These are phyloP conservation scores for Drosophila aff. DNA, from an alignment of 1,140 invertebrate species.

Conservation along the genomic window DNA sequence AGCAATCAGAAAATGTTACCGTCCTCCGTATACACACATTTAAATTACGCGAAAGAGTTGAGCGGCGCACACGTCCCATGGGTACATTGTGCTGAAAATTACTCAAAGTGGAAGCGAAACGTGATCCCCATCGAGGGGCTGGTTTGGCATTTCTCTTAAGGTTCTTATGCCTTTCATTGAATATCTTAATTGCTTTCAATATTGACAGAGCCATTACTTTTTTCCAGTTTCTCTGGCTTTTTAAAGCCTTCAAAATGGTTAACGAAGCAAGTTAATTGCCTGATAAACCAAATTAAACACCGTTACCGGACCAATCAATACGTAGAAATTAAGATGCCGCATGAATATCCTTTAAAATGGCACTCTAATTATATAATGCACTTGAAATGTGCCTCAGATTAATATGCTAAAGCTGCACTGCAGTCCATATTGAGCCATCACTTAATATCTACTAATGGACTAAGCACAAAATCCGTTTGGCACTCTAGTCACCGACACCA, in stretches of 20 bases:
- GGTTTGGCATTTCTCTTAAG: constrained; percentile 3
- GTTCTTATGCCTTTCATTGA: background rate
- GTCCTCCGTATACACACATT: constrained; percentile 29
- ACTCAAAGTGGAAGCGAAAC: constrained; percentile 29
- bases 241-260: background rate
- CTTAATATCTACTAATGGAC: constrained; percentile 27
- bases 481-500: constrained; percentile 16
- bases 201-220: background rate
- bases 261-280: background rate
- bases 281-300: background rate
- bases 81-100: constrained; percentile 38
- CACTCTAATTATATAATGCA: background rate
- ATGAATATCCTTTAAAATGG: background rate
- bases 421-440: constrained; percentile 25
- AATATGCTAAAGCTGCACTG: constrained; percentile 20
- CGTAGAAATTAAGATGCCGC: background rate
- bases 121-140: constrained; percentile 11
- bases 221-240: background rate
- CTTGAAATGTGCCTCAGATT: background rate
- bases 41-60: constrained; percentile 52
- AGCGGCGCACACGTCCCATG: constrained; percentile 10
- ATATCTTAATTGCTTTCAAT: constrained; percentile 37
- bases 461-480: constrained; percentile 51
- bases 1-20: constrained; percentile 65
- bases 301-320: background rate